phyloP scores from a whole-genome alignment of 2,888 invertebrate species.

The Drosophila tripunctata region DNA sequence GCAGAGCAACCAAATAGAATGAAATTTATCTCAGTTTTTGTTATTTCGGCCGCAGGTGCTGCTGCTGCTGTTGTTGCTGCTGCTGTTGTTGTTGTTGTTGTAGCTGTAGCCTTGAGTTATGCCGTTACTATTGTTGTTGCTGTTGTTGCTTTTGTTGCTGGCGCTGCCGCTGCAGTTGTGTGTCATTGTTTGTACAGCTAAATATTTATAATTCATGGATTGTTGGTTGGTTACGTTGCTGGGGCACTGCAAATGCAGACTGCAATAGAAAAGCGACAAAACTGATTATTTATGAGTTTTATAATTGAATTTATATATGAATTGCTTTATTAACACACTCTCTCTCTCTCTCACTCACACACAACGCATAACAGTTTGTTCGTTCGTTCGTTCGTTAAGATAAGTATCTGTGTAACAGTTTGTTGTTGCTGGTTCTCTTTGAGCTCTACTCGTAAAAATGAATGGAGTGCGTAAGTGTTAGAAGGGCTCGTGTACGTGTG shows the following conservation, averaged over 20 bases:
- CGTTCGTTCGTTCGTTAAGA: slow-evolving; percentile 42
- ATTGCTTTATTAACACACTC: slow-evolving; percentile 39
- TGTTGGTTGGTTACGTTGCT: slow-evolving; percentile 23
- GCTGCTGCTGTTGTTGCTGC: slow-evolving; percentile 30
- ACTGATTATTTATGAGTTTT: slow-evolving; percentile 61
- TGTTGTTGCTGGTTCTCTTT: slow-evolving; percentile 41
- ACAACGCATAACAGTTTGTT: background rate
- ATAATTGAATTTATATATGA: slow-evolving; percentile 58
- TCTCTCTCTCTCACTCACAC: background rate
- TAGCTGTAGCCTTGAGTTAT: slow-evolving; percentile 42
- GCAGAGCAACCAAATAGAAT: slow-evolving; percentile 11
- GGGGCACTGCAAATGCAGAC: slow-evolving; percentile 44
- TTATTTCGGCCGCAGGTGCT: slow-evolving; percentile 32
- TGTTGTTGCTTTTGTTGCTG: slow-evolving; percentile 26
- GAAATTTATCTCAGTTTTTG: slow-evolving; percentile 42
- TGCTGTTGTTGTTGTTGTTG: slow-evolving; percentile 27
- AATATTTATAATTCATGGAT: slow-evolving; percentile 57
- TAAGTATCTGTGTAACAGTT: slow-evolving; percentile 28
- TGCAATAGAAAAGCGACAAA: slow-evolving; percentile 59
- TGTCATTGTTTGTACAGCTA: slow-evolving; percentile 67
- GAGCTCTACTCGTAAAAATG: slow-evolving; percentile 32
- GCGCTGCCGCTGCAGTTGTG: slow-evolving; percentile 44
- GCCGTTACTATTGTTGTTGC: slow-evolving; percentile 17
- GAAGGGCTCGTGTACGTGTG: slow-evolving; percentile 9
- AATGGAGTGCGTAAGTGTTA: slow-evolving; percentile 46